Evolutionary conservation across 2,113 vertebrate genomes (phyloP).

Genomic region (Osmerus eperlanus): DNA sequence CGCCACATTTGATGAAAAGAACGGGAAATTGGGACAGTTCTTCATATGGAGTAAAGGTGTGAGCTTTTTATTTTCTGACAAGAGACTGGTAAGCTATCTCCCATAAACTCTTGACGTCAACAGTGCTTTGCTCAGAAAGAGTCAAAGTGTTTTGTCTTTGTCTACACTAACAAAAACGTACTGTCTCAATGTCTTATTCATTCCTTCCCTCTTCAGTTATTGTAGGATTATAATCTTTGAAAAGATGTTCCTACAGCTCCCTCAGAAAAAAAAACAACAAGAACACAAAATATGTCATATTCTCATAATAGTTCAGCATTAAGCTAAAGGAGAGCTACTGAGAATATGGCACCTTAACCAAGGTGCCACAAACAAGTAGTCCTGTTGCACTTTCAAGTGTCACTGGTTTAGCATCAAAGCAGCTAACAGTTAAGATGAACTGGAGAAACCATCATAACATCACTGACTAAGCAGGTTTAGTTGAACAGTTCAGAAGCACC

Average conservation of each 20-base stretch:
- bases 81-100: slow-evolving; percentile 42
- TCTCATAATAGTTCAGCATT: no score
- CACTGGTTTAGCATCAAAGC: no score
- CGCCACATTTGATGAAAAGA: slow-evolving; percentile 51
- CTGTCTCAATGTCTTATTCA: background rate
- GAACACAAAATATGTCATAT: no score
- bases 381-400: no score
- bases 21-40: slow-evolving; percentile 62
- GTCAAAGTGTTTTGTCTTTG: slow-evolving; percentile 31
- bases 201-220: background rate
- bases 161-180: slow-evolving; percentile 25
- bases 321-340: no score
- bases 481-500: background rate
- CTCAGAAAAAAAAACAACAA: no score
- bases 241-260: no score
- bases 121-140: slow-evolving; percentile 50
- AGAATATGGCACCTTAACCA: no score
- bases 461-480: no score
- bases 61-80: slow-evolving; percentile 34
- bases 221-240: background rate
- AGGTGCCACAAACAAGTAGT: no score
- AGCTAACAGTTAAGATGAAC: no score
- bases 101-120: slow-evolving; percentile 42
- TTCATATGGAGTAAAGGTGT: slow-evolving; percentile 52
- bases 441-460: no score